Evolutionary conservation across 2,888 invertebrate species (phyloP).

Genomic region (Punctoribates punctum): DNA sequence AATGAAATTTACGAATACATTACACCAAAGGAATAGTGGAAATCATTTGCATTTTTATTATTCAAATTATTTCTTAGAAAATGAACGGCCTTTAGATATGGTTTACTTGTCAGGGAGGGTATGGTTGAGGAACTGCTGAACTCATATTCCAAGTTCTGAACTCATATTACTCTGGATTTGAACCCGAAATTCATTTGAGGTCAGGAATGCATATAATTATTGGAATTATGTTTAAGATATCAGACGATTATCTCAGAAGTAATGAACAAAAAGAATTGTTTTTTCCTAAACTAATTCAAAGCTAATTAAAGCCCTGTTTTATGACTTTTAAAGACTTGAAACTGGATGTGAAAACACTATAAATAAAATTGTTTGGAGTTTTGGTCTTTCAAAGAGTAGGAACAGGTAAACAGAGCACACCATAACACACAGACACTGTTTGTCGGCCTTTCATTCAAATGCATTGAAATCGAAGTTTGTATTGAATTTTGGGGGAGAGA

Average conservation of each 20-base stretch:
- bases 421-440: slow-evolving; percentile 8
- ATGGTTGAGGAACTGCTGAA: not conserved
- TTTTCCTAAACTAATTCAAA: not conserved
- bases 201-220: slow-evolving; percentile 34
- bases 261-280: not conserved
- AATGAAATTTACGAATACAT: not conserved
- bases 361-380: not conserved
- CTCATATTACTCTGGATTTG: not conserved
- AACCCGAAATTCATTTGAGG: slow-evolving; percentile 23
- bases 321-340: not conserved
- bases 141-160: not conserved
- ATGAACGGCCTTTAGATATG: slow-evolving; percentile 21
- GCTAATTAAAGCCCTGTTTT: slow-evolving; percentile 14
- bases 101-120: slow-evolving; percentile 17
- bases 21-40: not conserved
- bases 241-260: not conserved
- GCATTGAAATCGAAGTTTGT: not conserved
- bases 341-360: not conserved
- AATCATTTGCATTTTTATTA: slow-evolving; percentile 31
- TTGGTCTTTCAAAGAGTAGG: not conserved
- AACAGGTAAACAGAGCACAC: slow-evolving; percentile 29
- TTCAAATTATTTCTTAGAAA: slow-evolving; percentile 2
- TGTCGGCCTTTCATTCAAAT: slow-evolving; percentile 5
- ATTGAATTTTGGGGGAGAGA: not conserved
- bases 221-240: not conserved